These are phyloP conservation scores for Rhinella marina DNA, from an alignment of 2,797 vertebrate species.

Conservation along the genomic window DNA sequence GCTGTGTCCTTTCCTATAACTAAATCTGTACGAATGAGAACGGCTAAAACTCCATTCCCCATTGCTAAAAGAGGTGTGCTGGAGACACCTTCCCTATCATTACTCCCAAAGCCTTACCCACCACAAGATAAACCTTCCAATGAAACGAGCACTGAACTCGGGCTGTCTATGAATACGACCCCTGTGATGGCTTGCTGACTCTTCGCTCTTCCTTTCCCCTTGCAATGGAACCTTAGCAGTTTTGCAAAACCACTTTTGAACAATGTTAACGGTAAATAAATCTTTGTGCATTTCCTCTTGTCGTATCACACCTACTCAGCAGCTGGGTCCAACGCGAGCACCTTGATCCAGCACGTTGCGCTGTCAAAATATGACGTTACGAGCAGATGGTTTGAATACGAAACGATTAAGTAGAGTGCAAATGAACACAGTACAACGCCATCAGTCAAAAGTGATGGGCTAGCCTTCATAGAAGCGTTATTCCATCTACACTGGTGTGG, in stretches of 20 bases:
- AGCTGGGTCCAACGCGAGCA: constrained; percentile 4
- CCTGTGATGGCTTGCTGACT: constrained; percentile 50
- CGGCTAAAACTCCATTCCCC: constrained; percentile 10
- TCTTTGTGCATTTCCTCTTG: constrained; percentile 55
- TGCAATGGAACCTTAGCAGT: constrained; percentile 34
- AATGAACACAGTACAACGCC: constrained; percentile 48
- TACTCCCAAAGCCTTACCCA: constrained; percentile 26
- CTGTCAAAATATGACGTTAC: constrained; percentile 57
- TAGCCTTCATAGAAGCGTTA: constrained; percentile 10
- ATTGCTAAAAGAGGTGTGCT: constrained; percentile 33
- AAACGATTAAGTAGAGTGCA: constrained; percentile 34
- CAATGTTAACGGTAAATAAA: constrained; percentile 59
- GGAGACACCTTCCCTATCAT: constrained; percentile 44
- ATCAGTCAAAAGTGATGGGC: constrained; percentile 18
- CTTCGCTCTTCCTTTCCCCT: constrained; percentile 28
- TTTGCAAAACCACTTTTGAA: constrained; percentile 51
- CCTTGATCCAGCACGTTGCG: constrained; percentile 37
- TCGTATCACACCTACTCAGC: constrained; percentile 60
- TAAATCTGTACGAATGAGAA: neutral
- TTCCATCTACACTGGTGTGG: constrained; percentile 25
- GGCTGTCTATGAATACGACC: constrained; percentile 29
- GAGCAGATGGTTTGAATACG: constrained; percentile 58
- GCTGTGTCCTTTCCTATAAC: neutral
- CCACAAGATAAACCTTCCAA: constrained; percentile 1
- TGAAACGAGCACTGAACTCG: neutral